Conservation (phyloP, 2,797 vertebrate genomes). For the Micromesistius poutassou region DNA sequence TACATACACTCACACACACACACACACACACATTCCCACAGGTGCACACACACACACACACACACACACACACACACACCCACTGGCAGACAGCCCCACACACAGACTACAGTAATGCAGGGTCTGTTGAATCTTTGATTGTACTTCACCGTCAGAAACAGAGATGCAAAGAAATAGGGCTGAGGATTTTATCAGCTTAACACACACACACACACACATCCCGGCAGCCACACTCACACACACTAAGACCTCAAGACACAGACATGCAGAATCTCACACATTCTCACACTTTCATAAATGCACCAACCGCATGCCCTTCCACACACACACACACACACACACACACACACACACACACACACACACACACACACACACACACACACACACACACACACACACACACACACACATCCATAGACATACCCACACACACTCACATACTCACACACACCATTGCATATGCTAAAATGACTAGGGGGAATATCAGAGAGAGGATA, state of each 20-base stretch:
- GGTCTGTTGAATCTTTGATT: slow-evolving; percentile 38
- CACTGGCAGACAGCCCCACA: neutral
- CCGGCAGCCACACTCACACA: neutral
- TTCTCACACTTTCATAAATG: neutral
- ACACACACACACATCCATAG: too few species aligned
- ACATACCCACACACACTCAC: neutral
- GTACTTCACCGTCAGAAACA: slow-evolving; percentile 29
- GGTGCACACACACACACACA: neutral
- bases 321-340: neutral
- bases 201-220: neutral
- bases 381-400: neutral
- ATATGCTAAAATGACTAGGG: neutral
- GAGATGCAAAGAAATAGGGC: slow-evolving; percentile 15
- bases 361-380: neutral
- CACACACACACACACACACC: neutral
- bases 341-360: neutral
- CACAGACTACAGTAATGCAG: slow-evolving; percentile 30
- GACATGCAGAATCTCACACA: neutral
- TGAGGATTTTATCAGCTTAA: slow-evolving; percentile 31
- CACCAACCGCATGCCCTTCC: neutral
- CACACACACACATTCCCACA: neutral
- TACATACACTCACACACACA: neutral
- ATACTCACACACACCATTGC: neutral
- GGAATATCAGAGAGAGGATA: neutral
- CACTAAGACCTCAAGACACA: neutral